These are phyloP conservation scores for Agrochola lota DNA, from an alignment of 2,888 invertebrate genomes.

Conservation along the genomic window DNA sequence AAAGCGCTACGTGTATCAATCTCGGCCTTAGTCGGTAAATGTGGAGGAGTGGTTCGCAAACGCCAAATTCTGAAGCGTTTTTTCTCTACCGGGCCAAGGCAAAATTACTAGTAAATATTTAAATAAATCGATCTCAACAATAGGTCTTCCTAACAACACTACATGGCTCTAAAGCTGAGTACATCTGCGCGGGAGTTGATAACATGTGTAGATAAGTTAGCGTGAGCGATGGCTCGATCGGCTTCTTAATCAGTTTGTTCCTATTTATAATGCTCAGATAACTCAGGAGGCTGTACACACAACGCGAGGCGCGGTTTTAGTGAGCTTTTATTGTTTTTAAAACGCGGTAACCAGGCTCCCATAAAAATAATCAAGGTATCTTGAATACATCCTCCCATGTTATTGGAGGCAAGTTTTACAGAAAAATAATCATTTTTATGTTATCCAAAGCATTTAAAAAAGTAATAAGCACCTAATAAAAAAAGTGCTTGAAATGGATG, in stretches of 20 bases:
- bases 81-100: not conserved
- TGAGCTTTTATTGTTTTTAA: not conserved
- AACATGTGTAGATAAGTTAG: constrained; percentile 49
- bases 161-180: constrained; percentile 46
- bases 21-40: not conserved
- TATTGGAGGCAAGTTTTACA: not conserved
- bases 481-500: no score
- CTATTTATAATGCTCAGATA: constrained; percentile 65
- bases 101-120: not conserved
- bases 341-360: not conserved
- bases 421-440: not conserved
- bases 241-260: constrained; percentile 66
- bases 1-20: not conserved
- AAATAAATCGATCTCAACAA: constrained; percentile 3
- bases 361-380: not conserved
- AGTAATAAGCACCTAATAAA: not conserved
- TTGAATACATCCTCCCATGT: not conserved
- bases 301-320: not conserved
- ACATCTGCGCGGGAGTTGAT: constrained; percentile 50
- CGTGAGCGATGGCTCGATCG: constrained; percentile 51
- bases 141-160: constrained; percentile 29
- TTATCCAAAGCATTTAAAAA: not conserved
- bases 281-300: not conserved
- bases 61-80: not conserved
- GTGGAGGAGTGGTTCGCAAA: not conserved